A percentile compares a stretch with the other conserved stretches of the same genome.
These are phyloP conservation scores for Drosophila obscura DNA, from an alignment of 1,140 invertebrate genomes.

Conservation along the genomic window DNA sequence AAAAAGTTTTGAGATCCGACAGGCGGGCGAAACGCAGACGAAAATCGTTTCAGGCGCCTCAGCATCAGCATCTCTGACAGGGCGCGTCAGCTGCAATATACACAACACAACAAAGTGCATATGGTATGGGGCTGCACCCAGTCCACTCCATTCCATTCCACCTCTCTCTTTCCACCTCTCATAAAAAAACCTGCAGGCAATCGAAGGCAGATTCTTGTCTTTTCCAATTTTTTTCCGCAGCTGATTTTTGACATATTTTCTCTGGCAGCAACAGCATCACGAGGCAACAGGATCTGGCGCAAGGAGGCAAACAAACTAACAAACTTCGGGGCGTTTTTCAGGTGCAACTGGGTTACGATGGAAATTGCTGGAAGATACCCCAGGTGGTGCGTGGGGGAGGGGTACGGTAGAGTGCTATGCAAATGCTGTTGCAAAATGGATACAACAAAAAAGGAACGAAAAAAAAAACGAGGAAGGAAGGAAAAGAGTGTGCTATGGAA, in stretches of 20 bases:
- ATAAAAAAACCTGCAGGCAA: slow-evolving; percentile 56
- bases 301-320: slow-evolving; percentile 62
- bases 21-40: slow-evolving; percentile 38
- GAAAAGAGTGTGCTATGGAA: slow-evolving; percentile 6
- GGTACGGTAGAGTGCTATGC: slow-evolving; percentile 48
- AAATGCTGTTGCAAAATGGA: slow-evolving; percentile 65
- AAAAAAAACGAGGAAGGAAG: not conserved
- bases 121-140: slow-evolving; percentile 12
- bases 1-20: slow-evolving; percentile 38
- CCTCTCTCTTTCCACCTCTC: not conserved
- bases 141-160: not conserved
- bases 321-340: slow-evolving; percentile 70
- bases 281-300: too few species aligned
- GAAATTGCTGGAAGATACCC: slow-evolving; percentile 40
- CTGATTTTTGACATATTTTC: slow-evolving; percentile 82
- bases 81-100: slow-evolving; percentile 53
- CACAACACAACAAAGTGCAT: slow-evolving; percentile 52
- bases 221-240: slow-evolving; percentile 51
- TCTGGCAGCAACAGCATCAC: slow-evolving; percentile 37
- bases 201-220: slow-evolving; percentile 61
- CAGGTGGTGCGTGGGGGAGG: not conserved
- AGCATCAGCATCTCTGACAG: slow-evolving; percentile 52
- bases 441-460: slow-evolving; percentile 38
- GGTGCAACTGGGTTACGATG: slow-evolving; percentile 74
- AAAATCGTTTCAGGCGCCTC: slow-evolving; percentile 55